Conservation (phyloP, 2,888 invertebrate genomes). For the Cyclophora punctaria region DNA sequence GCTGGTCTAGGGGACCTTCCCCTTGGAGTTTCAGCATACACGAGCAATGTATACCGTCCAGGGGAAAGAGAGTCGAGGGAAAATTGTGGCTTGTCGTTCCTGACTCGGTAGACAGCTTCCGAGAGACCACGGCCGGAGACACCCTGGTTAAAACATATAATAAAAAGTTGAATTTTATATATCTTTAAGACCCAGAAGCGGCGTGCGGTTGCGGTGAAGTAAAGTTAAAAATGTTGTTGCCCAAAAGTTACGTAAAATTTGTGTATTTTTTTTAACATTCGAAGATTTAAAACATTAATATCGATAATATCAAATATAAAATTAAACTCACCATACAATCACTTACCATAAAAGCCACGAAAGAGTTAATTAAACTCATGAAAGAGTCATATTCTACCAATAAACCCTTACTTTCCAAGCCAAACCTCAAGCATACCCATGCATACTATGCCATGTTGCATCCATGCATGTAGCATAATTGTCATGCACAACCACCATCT, state of each 20-base stretch:
- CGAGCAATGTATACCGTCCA: constrained; percentile 84
- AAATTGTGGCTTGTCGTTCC: constrained; percentile 81
- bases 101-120: constrained; percentile 77
- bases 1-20: constrained; percentile 84
- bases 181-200: too few species aligned
- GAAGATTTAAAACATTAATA: too few species aligned
- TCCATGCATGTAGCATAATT: background rate
- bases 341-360: too few species aligned
- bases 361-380: too few species aligned
- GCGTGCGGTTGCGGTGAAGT: too few species aligned
- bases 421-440: background rate
- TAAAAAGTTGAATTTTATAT: background rate
- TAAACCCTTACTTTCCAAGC: too few species aligned
- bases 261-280: too few species aligned
- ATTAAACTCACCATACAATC: too few species aligned
- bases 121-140: constrained; percentile 65
- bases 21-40: constrained; percentile 88
- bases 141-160: constrained; percentile 37
- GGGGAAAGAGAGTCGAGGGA: constrained; percentile 83
- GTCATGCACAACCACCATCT: constrained; percentile 1
- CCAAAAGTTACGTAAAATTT: too few species aligned
- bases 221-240: too few species aligned
- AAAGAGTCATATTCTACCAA: too few species aligned
- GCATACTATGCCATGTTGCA: background rate
- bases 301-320: too few species aligned